Conservation (phyloP, 2,113 vertebrate species). For the Lynx canadensis region DNA sequence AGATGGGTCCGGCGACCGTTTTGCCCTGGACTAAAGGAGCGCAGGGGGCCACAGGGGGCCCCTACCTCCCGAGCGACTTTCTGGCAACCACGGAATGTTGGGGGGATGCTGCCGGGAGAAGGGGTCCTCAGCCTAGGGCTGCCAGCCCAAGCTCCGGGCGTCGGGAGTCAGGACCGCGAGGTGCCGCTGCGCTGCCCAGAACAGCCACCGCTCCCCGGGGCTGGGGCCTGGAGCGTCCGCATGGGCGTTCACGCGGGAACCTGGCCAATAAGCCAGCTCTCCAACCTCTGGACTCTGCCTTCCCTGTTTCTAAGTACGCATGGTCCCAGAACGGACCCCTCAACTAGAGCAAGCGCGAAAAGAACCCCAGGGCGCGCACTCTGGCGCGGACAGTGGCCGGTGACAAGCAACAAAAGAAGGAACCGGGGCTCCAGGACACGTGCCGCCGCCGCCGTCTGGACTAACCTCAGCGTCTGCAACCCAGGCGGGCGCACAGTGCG, state of each 20-base stretch:
- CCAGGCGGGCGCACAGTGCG: neutral
- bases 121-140: neutral
- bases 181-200: neutral
- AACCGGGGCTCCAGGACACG: neutral
- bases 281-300: neutral
- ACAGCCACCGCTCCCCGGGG: rapidly evolving
- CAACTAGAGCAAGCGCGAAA: neutral
- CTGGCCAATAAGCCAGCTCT: neutral
- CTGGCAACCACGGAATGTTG: too few relatives aligned
- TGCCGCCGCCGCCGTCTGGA: neutral
- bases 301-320: neutral
- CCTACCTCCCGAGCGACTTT: neutral
- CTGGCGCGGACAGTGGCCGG: neutral
- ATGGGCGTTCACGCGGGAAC: neutral
- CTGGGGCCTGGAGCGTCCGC: neutral
- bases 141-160: neutral
- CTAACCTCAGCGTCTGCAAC: neutral
- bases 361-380: neutral
- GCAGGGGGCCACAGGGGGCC: rapidly evolving
- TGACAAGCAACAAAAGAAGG: neutral
- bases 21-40: neutral
- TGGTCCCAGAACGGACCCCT: rapidly evolving
- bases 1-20: neutral
- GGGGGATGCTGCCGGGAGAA: neutral
- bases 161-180: neutral